Evolutionary conservation across 2,113 vertebrate species (phyloP).

Genomic region (Phylloscopus whistleri): DNA sequence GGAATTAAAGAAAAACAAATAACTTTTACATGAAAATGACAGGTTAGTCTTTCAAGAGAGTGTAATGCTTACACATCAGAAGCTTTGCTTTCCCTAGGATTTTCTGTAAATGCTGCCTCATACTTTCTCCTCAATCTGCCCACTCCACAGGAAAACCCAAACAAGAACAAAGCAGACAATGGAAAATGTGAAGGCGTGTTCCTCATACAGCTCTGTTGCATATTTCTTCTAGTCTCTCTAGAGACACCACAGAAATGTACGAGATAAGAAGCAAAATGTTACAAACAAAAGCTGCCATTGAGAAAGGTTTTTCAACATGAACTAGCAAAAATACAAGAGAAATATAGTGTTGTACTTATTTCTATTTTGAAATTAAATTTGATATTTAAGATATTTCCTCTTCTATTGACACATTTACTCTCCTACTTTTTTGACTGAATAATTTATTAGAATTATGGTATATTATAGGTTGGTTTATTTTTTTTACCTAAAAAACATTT

Average conservation of each 20-base stretch:
- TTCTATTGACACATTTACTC: background rate
- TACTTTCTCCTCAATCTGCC: background rate
- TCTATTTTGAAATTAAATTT: background rate
- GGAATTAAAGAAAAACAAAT: background rate
- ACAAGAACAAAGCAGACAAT: background rate
- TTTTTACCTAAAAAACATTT: background rate
- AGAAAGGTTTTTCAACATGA: background rate
- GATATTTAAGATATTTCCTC: background rate
- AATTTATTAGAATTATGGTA: background rate
- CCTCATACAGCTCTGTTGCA: rapidly evolving
- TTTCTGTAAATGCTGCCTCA: background rate
- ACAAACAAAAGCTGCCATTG: background rate
- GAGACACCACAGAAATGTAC: background rate
- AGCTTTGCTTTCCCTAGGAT: background rate
- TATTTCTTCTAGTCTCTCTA: background rate
- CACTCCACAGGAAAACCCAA: background rate
- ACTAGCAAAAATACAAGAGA: background rate
- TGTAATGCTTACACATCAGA: background rate
- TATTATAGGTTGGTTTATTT: background rate
- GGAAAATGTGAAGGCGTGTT: background rate
- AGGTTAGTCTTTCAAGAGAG: background rate
- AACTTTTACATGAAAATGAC: background rate
- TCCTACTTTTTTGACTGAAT: background rate
- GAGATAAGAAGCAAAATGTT: background rate
- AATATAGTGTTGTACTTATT: background rate